Conservation (phyloP, 2,113 vertebrate species). For the Prunella fulvescens region DNA sequence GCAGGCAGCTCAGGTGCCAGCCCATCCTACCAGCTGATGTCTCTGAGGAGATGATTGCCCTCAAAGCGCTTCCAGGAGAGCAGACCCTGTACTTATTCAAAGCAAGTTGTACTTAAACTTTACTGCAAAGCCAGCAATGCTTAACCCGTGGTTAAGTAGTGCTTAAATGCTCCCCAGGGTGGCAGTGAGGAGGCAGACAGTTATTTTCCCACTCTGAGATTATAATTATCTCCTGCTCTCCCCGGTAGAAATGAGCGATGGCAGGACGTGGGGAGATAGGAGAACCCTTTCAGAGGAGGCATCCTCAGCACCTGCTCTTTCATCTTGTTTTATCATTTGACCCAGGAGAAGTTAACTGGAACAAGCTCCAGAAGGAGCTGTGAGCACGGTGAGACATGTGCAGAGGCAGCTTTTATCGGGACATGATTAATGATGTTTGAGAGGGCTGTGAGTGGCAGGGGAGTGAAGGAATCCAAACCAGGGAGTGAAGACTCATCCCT, state of each 20-base stretch:
- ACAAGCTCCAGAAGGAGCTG: background rate
- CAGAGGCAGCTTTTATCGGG: background rate
- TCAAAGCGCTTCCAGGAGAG: background rate
- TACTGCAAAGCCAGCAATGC: background rate
- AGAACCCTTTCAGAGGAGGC: background rate
- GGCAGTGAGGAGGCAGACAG: background rate
- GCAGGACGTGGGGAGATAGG: background rate
- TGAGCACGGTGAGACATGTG: background rate
- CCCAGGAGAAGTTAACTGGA: background rate
- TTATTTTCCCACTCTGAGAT: background rate
- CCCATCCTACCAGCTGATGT: background rate
- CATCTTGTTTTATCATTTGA: background rate
- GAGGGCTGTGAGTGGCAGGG: background rate
- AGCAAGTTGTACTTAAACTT: slow-evolving; percentile 15
- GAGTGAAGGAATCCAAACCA: background rate
- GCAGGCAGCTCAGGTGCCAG: slow-evolving; percentile 1
- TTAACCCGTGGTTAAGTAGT: slow-evolving; percentile 9
- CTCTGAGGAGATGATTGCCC: background rate
- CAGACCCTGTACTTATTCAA: background rate
- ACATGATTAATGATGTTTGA: background rate
- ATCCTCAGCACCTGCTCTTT: background rate
- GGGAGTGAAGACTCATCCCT: background rate
- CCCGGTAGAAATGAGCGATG: background rate
- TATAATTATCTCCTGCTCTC: background rate
- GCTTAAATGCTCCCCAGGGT: slow-evolving; percentile 19